phyloP scores from a whole-genome alignment of 2,888 invertebrate genomes.

The Mycalesis mineus region DNA sequence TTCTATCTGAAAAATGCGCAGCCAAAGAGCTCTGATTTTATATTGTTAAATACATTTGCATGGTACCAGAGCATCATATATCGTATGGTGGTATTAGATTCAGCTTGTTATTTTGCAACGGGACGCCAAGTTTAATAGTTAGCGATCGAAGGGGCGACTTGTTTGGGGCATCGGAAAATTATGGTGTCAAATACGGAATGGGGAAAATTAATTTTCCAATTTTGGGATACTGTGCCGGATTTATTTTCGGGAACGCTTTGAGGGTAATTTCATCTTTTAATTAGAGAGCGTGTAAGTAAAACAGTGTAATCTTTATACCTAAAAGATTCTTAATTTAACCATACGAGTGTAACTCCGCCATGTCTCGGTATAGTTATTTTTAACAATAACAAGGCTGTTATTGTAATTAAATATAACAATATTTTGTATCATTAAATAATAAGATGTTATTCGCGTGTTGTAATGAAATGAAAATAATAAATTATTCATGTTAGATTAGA shows the following conservation, averaged over 20 bases:
- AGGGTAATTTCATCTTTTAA: background rate
- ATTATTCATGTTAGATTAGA: no score
- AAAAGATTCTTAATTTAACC: no score
- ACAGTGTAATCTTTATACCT: no score
- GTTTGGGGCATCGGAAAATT: conserved; percentile 9
- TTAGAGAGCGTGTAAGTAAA: background rate
- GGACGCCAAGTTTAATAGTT: conserved; percentile 24
- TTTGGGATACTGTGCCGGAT: background rate
- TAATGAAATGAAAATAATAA: no score
- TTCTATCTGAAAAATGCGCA: no score
- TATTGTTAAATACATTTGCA: conserved; percentile 2
- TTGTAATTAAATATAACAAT: no score
- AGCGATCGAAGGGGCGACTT: conserved; percentile 19
- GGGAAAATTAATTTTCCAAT: conserved; percentile 7
- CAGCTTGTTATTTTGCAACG: conserved; percentile 39
- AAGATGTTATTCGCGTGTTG: no score
- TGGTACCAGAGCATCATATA: conserved; percentile 11
- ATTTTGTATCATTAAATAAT: no score
- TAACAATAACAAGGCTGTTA: no score
- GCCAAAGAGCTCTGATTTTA: no score
- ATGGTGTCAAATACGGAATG: conserved; percentile 6
- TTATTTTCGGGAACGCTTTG: background rate
- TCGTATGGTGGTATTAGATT: conserved; percentile 10
- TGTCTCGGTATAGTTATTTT: no score
- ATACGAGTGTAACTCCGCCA: no score